These are phyloP conservation scores for Drosophila nebulosa DNA, from an alignment of 1,140 invertebrate genomes.

Conservation along the genomic window DNA sequence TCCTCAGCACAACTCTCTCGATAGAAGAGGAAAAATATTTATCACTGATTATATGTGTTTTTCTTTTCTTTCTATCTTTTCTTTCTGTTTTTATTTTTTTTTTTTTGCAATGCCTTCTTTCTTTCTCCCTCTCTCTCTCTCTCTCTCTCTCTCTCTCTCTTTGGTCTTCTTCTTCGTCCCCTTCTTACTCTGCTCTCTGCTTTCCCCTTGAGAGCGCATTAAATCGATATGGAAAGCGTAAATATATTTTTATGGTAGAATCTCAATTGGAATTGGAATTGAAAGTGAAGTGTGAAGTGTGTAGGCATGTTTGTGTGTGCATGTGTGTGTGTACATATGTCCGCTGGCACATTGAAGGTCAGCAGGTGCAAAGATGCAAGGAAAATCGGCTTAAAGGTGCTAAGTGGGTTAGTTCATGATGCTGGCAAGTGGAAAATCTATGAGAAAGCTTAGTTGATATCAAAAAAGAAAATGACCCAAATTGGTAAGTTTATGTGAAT, in stretches of 20 bases:
- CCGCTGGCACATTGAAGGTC: conserved; percentile 5
- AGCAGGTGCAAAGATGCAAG: not conserved
- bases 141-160: conserved; percentile 36
- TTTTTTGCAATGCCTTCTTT: conserved; percentile 41
- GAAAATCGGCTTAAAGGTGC: not conserved
- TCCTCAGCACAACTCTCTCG: conserved; percentile 1
- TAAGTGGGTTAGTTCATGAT: not conserved
- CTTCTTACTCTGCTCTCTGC: conserved; percentile 21
- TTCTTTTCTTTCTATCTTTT: conserved; percentile 13
- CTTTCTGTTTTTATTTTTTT: conserved; percentile 26
- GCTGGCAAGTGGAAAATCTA: not conserved
- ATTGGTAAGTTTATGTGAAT: not conserved
- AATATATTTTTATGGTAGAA: conserved; percentile 55
- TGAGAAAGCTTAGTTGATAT: not conserved
- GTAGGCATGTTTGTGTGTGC: not conserved
- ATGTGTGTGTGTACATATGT: not conserved
- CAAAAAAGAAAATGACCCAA: not conserved
- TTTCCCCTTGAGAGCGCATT: conserved; percentile 55
- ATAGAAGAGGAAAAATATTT: conserved; percentile 50
- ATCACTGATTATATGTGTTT: conserved; percentile 62
- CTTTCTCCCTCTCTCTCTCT: not conserved
- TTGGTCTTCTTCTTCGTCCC: too few relatives aligned
- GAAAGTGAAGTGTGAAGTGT: conserved; percentile 24
- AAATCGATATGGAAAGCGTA: conserved; percentile 77
- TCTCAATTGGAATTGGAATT: conserved; percentile 40